Conservation (phyloP, 2,113 vertebrate genomes). For the Phasianus colchicus region DNA sequence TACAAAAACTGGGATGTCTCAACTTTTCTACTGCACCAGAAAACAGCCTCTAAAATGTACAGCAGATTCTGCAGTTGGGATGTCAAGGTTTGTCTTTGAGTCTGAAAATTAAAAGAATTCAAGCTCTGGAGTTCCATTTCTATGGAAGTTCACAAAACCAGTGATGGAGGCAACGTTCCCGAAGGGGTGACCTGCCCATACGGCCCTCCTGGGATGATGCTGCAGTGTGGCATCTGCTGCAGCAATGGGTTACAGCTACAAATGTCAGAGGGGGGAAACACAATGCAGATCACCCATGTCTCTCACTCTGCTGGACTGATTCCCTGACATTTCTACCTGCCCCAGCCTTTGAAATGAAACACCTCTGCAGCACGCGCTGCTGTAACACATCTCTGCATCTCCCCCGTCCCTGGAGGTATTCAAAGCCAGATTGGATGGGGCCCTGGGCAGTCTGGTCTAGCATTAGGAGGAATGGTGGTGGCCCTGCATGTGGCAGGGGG, state of each 20-base stretch:
- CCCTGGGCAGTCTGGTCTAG: too few relatives aligned
- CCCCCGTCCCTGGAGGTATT: too few relatives aligned
- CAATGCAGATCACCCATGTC: background rate
- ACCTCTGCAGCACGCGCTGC: accelerated
- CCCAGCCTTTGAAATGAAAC: background rate
- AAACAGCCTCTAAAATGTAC: background rate
- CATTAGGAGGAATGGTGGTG: too few relatives aligned
- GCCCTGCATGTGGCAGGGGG: too few relatives aligned
- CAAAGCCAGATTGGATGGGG: too few relatives aligned
- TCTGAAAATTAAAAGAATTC: background rate
- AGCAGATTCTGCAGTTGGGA: background rate
- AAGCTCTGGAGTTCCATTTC: background rate
- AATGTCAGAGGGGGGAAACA: background rate
- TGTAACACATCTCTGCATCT: accelerated
- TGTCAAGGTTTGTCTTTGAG: background rate
- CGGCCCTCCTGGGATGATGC: background rate
- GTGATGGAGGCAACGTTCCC: accelerated
- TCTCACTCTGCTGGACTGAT: background rate
- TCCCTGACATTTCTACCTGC: background rate
- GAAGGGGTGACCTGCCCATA: accelerated
- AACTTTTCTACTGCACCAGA: background rate
- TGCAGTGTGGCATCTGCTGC: background rate
- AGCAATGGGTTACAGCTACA: background rate
- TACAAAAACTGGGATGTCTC: background rate
- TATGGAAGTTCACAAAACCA: accelerated